Evolutionary conservation across 2,888 invertebrate species (phyloP).

Genomic region (Blomia tropicalis): DNA sequence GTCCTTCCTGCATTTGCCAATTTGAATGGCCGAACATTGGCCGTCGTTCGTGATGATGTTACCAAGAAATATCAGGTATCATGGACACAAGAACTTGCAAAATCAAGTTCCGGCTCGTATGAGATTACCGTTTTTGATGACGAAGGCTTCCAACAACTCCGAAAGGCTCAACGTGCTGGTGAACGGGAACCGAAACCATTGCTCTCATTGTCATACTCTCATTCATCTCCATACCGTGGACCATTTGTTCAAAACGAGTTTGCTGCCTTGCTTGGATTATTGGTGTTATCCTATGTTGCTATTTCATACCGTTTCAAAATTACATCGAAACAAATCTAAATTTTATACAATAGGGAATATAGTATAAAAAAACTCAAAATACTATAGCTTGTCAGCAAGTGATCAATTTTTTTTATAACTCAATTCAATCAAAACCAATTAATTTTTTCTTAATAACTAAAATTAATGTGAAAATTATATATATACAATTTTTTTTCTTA

Average conservation of each 20-base stretch:
- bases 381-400: background rate
- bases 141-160: slow-evolving; percentile 58
- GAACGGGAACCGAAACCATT: background rate
- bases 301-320: slow-evolving; percentile 4
- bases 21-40: slow-evolving; percentile 64
- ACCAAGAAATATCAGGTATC: slow-evolving; percentile 51
- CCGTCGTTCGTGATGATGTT: slow-evolving; percentile 55
- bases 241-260: slow-evolving; percentile 84
- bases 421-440: background rate
- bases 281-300: background rate
- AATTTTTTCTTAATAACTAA: slow-evolving; percentile 1
- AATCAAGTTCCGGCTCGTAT: slow-evolving; percentile 63
- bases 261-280: slow-evolving; percentile 27
- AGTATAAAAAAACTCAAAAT: background rate
- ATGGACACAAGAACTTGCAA: slow-evolving; percentile 74
- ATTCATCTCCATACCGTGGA: slow-evolving; percentile 60
- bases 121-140: slow-evolving; percentile 70
- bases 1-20: slow-evolving; percentile 68
- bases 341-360: background rate
- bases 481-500: background rate
- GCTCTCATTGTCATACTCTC: slow-evolving; percentile 12
- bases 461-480: background rate
- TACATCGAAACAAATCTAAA: slow-evolving; percentile 1
- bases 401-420: background rate
- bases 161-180: slow-evolving; percentile 13